Base-by-base conservation (phyloP, 92 coral and sea anemone genomes). In the Metridium senile region DNA sequence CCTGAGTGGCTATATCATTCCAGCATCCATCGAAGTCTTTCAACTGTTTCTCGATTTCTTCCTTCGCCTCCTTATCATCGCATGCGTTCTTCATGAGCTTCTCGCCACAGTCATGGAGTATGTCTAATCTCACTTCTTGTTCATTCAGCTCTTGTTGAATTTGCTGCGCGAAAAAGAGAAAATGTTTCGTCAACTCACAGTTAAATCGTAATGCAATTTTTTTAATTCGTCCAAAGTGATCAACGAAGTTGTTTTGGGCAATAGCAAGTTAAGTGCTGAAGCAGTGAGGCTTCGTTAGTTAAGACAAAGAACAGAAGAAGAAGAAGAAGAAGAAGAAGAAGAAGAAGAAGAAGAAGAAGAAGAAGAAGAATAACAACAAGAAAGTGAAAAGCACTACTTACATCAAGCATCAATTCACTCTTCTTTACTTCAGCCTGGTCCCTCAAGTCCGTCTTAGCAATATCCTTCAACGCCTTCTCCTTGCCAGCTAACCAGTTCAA, bases 1-100 rank as follows among this genome's bases (percentile, higher is more conserved):
- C 88, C 71, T 89, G 87, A 34, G 78, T 87, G 22, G 89, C 95
- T 17, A 92, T 91, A 17, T 83, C 88, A 61, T 87, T 86, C 99
- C 99, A 95, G 19, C 97, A 89, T 26, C 82, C 92, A 75, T 92
- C 92, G 39, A 95, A 95, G 58, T 95, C 99, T 52, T 82, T 87
- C 29, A 95, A 80, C 72, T 95, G 95, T 31, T 80, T 87, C 29
- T 87, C 68, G 2, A 95, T 82, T 43, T 89, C 93, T 25, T 89
- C 83, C 8, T 82, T 71, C 7, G 94, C 86, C 51, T 81, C 86
- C 3, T 80, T 73, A 66, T 89, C 88, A 45, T 75, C 70, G 8
- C 79, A 85, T 1, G 85, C 74, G 21, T 86, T 89, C 21, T 87
- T 85, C 34, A 84, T 53, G 28, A 92, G 87, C 35, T 88, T 86